Evolutionary conservation across 2,113 vertebrate genomes (phyloP), one percentile per base, ranked within the genome.

Genomic region (Balaenoptera acutorostrata): DNA sequence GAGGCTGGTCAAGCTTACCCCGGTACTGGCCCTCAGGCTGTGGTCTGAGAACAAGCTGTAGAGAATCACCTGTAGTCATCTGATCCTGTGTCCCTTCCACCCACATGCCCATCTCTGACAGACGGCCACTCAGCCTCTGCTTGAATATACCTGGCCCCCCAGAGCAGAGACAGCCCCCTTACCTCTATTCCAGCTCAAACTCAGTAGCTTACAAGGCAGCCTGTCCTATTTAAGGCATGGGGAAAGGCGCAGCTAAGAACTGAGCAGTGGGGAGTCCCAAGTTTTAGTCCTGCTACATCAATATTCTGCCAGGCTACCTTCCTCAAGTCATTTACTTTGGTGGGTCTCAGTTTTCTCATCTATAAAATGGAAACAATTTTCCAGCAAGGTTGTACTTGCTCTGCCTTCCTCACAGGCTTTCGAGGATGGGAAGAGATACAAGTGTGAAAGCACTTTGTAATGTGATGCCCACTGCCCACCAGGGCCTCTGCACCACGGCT

Each of bases 401-500:
- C 71, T 69, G 4, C 66, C 52, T 74, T 59, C 66, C 49, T 44
- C 78, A 18, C 25, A 61, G 57, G 39, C 59, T 33, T 14, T 11
- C 0, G 27, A 74, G 72, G 52, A 29, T 12, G 8, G 15, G 59
- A 63, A 52, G 57, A 66, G 29, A 69, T 0, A 12, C 39, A 3
- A 18, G 17, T 0, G 0, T 20, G 3, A 23, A 7, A 21, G 29
- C 9, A 0, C 23, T 7, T 1, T 10, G 44, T 8, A 20, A 36
- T 0, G 2, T 2, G 33, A 29, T 3, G 1, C 11, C 29, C 36
- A 7, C 57, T 2, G 20, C 81, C 57, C 6, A 0, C 68, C 36
- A 39, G 93, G 85, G 64, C 52, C 64, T 63, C 31, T 21, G 29
- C n/a, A 25, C n/a, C 59, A 1, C 12, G 13, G 57, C 4, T 6